Conservation (phyloP, 2,888 invertebrate genomes). For the Cantharis rustica region DNA sequence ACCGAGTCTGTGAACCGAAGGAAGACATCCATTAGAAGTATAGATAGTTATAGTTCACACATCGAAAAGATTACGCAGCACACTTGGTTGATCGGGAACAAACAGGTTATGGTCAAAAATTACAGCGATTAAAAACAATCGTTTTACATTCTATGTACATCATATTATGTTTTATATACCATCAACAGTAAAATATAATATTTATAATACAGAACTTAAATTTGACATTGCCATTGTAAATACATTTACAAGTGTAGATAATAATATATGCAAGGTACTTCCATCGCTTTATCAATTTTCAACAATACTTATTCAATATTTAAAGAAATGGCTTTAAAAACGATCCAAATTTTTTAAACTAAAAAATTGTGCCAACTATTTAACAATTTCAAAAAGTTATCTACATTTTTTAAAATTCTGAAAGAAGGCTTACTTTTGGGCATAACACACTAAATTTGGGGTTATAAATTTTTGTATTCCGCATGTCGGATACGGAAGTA, state of each 20-base stretch:
- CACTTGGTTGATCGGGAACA: not conserved
- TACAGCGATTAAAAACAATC: not conserved
- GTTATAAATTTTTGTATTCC: not conserved
- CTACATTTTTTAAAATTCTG: not conserved
- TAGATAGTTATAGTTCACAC: not conserved
- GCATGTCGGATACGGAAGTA: not conserved
- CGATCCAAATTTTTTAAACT: not conserved
- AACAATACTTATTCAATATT: not conserved
- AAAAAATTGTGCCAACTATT: not conserved
- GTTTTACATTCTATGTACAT: not conserved
- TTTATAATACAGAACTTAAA: not conserved
- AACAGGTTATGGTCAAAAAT: not conserved
- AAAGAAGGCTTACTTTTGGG: not conserved
- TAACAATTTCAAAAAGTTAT: not conserved
- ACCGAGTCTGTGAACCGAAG: not conserved
- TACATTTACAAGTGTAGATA: constrained; percentile 9
- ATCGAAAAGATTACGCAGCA: not conserved
- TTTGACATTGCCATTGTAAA: not conserved
- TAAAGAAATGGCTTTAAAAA: not conserved
- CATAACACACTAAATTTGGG: not conserved
- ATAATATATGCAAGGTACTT: constrained; percentile 18
- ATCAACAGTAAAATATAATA: not conserved
- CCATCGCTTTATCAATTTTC: not conserved
- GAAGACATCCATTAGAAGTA: not conserved
- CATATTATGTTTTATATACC: not conserved